Base-by-base conservation (phyloP, 2,888 invertebrate genomes). In the Aphodius granarius region DNA sequence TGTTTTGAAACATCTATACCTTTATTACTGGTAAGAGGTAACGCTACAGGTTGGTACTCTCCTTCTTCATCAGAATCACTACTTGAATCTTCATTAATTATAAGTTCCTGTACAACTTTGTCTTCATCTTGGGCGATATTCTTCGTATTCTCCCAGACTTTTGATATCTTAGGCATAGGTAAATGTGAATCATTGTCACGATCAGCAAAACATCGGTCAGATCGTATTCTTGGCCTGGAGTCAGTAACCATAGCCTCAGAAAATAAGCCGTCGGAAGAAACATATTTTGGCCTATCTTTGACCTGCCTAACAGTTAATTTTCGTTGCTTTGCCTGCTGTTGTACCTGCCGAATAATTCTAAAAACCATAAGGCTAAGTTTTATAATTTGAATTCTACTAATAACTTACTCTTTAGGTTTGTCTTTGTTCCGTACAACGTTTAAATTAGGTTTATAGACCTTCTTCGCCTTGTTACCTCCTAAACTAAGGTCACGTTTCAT, bases 361-460 rank as follows among this genome's bases (percentile, higher is more conserved):
- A 19, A 64, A 71, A 20, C 23, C 22, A 13, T 13, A n/a, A n/a
- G n/a, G n/a, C n/a, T n/a, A n/a, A n/a, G n/a, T n/a, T n/a, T n/a
- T n/a, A 64, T 2, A 63, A 18, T 3, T 75, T 13, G 6, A 16
- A 13, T 62, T n/a, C n/a, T n/a, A n/a, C n/a, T n/a, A n/a, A n/a
- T n/a, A 13, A 68, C 81, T 82, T 79, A 83, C 82, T 82, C 83
- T 80, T 83, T 84, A 18, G 80, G 66, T 78, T 81, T 84, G 63
- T 84, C 82, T 76, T 85, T 86, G 73, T 83, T 85, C 78, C 87
- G 80, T 3, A 84, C 77, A 22, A 82, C 86, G 80, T 86, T 86
- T 66, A 87, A 75, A 81, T 87, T 87, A 20, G 86, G 86, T 66
- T 83, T 81, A 77, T 83, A 86, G n/a, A 81, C 77, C 78, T 84